A percentile compares a stretch with the other conserved stretches of the same genome.
These are phyloP conservation scores for Xestia rhomboidea DNA, from an alignment of 2,888 invertebrate genomes.

Conservation along the genomic window DNA sequence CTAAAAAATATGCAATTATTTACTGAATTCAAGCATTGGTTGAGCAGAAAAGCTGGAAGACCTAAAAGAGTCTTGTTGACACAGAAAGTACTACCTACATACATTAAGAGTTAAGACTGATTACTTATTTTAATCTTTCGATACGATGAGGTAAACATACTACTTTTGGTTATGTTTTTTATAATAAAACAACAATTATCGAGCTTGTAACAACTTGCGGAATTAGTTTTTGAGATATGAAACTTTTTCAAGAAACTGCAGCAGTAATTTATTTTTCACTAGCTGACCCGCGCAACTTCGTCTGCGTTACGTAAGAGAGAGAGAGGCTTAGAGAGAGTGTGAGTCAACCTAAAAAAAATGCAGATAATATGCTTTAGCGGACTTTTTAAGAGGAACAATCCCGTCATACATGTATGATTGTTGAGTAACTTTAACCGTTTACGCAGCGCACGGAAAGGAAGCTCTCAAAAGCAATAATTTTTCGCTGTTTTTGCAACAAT, in stretches of 20 bases:
- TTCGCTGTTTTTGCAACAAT: too few species aligned
- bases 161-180: background rate
- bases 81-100: background rate
- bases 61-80: slow-evolving; percentile 18
- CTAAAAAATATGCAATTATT: slow-evolving; percentile 35
- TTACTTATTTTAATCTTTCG: background rate
- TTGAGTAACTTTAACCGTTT: too few species aligned
- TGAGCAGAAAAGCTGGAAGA: slow-evolving; percentile 25
- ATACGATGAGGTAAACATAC: background rate
- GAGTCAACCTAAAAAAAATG: too few species aligned
- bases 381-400: too few species aligned
- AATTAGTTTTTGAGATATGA: background rate
- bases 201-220: background rate
- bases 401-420: too few species aligned
- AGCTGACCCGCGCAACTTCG: too few species aligned
- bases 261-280: background rate
- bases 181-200: background rate
- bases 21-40: slow-evolving; percentile 1
- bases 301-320: too few species aligned
- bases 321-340: too few species aligned
- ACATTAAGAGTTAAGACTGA: background rate
- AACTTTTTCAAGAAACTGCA: background rate
- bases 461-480: too few species aligned
- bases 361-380: too few species aligned
- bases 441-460: too few species aligned